phyloP scores from a whole-genome alignment of 2,888 invertebrate species.

The Villa cingulata region DNA sequence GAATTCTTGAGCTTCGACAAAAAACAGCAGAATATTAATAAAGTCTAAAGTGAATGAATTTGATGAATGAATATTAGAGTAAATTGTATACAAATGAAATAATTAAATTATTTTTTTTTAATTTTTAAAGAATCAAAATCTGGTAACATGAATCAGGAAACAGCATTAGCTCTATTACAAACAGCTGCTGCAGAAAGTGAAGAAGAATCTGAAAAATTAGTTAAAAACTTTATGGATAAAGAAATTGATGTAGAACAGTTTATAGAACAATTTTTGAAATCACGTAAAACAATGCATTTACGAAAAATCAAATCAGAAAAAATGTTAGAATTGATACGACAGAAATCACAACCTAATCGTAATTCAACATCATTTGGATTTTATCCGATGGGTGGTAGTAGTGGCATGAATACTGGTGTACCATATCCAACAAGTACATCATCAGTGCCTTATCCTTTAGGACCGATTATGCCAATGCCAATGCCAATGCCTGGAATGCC shows the following conservation, averaged over 20 bases:
- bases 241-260: constrained; percentile 66
- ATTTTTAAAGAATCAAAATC: constrained; percentile 53
- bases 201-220: constrained; percentile 76
- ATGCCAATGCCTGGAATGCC: constrained; percentile 60
- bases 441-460: constrained; percentile 36
- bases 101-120: background rate
- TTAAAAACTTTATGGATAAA: constrained; percentile 61
- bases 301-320: constrained; percentile 89
- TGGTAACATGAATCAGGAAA: constrained; percentile 67
- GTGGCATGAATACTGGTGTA: constrained; percentile 36
- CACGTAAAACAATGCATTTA: constrained; percentile 62
- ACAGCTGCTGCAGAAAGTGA: constrained; percentile 86
- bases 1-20: too few species aligned
- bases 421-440: constrained; percentile 44
- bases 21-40: too few species aligned
- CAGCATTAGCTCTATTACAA: constrained; percentile 75
- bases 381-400: constrained; percentile 25
- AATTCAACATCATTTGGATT: constrained; percentile 23
- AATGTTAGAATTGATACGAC: constrained; percentile 58
- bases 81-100: too few species aligned
- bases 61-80: too few species aligned
- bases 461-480: constrained; percentile 64
- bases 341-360: constrained; percentile 27
- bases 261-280: constrained; percentile 65
- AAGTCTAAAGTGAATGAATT: too few species aligned